Evolutionary conservation across 2,888 invertebrate species (phyloP), one percentile per base, ranked within the genome.

Genomic region (Orchestes rusci): DNA sequence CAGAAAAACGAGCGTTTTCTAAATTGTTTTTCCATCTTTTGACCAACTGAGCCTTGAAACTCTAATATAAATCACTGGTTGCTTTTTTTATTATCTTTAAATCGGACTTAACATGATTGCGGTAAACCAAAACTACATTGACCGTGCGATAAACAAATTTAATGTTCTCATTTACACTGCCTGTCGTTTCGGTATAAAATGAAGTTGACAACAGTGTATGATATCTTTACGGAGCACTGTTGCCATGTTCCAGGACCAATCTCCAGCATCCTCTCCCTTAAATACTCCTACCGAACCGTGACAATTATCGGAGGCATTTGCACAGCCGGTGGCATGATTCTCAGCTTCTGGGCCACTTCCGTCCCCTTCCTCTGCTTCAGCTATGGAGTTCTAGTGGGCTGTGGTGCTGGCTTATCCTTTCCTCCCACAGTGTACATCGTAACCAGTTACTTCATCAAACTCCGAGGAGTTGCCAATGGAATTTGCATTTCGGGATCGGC

Each of bases 341-440:
- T 85, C 53, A 88, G 88, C 63, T 85, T 77, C 60, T 87, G 80
- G 70, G 88, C 90, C 3, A 79, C 76, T 53, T 85, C 83, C n/a
- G 80, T 91, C 55, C 71, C 75, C 33, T 86, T 80, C 66, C 70
- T 91, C 39, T 90, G 86, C 60, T 70, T 90, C 59, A 88, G 87
- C 68, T 89, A 87, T 68, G 89, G 89, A 38, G 76, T 85, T 10
- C 70, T 88, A 62, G 85, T 88, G 16, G 90, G 90, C 50, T 79
- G 80, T 28, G 90, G 90, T 4, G 89, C 89, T 1, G 90, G 90
- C 0, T 69, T 90, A 5, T 82, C 88, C 1, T 91, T 90, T 70
- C 90, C 90, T 1, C 89, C 90, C 2, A 90, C 90, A 0, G 88
- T 91, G 23, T 89, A 90, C 68, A 89, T 90, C 56, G 89, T 90